Percentiles rank a stretch among this genome's conserved stretches.
Conservation (phyloP, 2,797 vertebrate genomes). For the Jordanella pulchra region DNA sequence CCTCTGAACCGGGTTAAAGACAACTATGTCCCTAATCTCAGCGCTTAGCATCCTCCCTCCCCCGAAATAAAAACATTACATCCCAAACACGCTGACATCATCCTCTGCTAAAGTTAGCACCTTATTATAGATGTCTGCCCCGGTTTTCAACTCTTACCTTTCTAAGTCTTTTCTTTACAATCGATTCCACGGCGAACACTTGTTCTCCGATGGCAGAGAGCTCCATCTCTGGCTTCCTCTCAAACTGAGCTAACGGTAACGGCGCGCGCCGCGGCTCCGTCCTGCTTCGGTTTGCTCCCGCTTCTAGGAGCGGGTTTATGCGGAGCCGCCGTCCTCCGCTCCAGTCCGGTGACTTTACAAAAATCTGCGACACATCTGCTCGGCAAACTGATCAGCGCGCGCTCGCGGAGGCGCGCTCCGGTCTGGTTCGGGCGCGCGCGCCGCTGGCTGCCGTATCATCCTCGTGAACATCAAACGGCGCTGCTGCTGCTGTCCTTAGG, state of each 20-base stretch:
- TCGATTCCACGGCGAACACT: slow-evolving; percentile 96
- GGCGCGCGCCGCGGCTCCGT: background rate
- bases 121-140: background rate
- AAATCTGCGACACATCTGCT: slow-evolving; percentile 88
- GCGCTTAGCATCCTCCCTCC: slow-evolving; percentile 28
- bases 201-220: slow-evolving; percentile 97
- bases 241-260: slow-evolving; percentile 42
- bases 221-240: slow-evolving; percentile 83
- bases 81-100: background rate
- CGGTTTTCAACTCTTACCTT: slow-evolving; percentile 80
- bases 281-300: background rate
- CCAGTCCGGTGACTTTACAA: slow-evolving; percentile 80
- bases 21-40: slow-evolving; percentile 36
- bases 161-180: slow-evolving; percentile 92
- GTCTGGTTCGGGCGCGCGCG: slow-evolving; percentile 29
- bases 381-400: slow-evolving; percentile 66
- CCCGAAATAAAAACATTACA: background rate
- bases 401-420: slow-evolving; percentile 60
- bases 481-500: background rate
- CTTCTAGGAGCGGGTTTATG: slow-evolving; percentile 8
- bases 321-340: slow-evolving; percentile 51
- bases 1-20: slow-evolving; percentile 49
- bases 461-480: background rate
- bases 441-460: slow-evolving; percentile 48
- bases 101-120: background rate